These are phyloP conservation scores for Hyperopisus bebe DNA, from an alignment of 2,113 vertebrate genomes.

Conservation along the genomic window DNA sequence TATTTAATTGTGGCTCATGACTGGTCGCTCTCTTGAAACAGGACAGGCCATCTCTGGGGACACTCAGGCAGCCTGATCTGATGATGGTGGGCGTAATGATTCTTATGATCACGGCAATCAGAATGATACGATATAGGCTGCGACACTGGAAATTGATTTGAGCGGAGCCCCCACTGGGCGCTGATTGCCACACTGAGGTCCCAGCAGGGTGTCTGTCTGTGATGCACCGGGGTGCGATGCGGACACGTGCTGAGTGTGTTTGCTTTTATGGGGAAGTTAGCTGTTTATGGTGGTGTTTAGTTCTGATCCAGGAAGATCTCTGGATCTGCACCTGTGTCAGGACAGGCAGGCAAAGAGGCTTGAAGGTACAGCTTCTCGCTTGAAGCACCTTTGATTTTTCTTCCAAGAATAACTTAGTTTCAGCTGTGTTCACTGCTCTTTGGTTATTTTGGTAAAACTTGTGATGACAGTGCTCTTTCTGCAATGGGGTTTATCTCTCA, in stretches of 20 bases:
- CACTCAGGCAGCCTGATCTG: neutral
- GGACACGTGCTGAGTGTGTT: neutral
- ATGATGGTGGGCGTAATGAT: neutral
- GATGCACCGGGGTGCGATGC: neutral
- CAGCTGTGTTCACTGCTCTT: neutral
- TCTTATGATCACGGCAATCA: neutral
- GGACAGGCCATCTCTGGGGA: neutral
- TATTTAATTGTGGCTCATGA: neutral
- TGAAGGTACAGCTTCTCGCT: neutral
- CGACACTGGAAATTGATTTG: conserved; percentile 11
- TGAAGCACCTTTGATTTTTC: neutral
- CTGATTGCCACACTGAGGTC: conserved; percentile 9
- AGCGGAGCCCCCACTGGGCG: neutral
- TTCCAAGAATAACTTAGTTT: neutral
- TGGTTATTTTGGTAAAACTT: neutral
- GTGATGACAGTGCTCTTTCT: neutral
- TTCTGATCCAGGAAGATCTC: neutral
- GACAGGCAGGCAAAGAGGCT: neutral
- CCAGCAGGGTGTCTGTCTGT: neutral
- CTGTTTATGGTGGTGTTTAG: neutral
- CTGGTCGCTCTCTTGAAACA: neutral
- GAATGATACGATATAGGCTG: conserved; percentile 6
- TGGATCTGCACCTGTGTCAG: neutral
- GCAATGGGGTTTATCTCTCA: neutral
- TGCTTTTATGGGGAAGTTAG: neutral